Evolutionary conservation across 2,888 invertebrate genomes (phyloP).

Genomic region (Volucella inflata): DNA sequence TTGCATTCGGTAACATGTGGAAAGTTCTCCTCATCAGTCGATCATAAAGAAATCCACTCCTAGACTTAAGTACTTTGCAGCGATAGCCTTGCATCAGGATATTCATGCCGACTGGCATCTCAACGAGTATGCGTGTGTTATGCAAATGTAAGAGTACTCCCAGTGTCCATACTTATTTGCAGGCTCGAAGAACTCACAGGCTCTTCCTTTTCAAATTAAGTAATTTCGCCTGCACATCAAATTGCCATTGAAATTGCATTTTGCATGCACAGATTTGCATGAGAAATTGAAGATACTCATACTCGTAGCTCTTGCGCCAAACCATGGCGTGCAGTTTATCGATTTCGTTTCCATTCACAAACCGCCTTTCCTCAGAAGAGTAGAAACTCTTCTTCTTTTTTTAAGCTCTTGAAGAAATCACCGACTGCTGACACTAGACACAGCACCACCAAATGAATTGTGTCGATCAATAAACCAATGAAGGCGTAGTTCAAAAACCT

Average conservation of each 20-base stretch:
- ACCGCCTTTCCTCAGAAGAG: conserved; percentile 32
- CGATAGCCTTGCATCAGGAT: conserved; percentile 40
- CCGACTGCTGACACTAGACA: too few relatives aligned
- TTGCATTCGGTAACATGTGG: conserved; percentile 64
- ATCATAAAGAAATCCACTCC: conserved; percentile 19
- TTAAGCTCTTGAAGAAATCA: not conserved
- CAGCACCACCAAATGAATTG: not conserved
- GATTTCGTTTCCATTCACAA: conserved; percentile 39
- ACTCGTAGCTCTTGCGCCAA: conserved; percentile 3
- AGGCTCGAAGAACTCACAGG: too few relatives aligned
- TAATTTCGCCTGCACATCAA: conserved; percentile 65
- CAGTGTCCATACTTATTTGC: too few relatives aligned
- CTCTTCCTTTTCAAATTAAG: conserved; percentile 48
- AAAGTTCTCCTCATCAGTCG: conserved; percentile 28
- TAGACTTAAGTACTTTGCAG: conserved; percentile 24
- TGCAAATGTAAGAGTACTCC: not conserved
- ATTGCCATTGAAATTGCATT: conserved; percentile 62
- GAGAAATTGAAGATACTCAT: conserved; percentile 45
- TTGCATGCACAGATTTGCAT: conserved; percentile 69
- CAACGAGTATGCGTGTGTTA: not conserved
- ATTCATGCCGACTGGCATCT: not conserved
- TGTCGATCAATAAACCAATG: not conserved
- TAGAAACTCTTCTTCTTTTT: not conserved
- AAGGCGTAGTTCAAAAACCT: conserved; percentile 31
- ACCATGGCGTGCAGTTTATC: conserved; percentile 30